phyloP scores from a whole-genome alignment of 1,140 invertebrate species.

The Drosophila lini region DNA sequence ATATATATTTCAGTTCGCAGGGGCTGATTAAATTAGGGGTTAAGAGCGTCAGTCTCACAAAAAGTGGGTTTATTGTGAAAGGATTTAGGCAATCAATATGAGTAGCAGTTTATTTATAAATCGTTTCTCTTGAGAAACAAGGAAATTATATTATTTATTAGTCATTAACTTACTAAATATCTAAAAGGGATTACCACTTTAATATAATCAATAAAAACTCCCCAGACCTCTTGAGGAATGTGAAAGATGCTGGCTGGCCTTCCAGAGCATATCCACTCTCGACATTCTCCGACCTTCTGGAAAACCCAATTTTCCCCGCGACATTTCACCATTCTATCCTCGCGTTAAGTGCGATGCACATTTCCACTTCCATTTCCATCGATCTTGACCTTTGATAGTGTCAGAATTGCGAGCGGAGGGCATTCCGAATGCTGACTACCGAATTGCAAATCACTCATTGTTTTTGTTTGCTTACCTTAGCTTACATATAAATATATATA shows the following conservation, averaged over 20 bases:
- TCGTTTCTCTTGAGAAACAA: not conserved
- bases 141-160: not conserved
- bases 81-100: constrained; percentile 1
- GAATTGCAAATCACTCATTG: constrained; percentile 41
- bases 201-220: not conserved
- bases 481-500: not conserved
- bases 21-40: constrained; percentile 17
- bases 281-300: constrained; percentile 26
- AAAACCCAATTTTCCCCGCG: constrained; percentile 11
- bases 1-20: constrained; percentile 9
- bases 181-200: not conserved
- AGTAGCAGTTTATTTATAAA: constrained; percentile 22
- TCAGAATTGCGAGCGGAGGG: constrained; percentile 26
- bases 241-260: constrained; percentile 21
- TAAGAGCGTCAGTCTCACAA: constrained; percentile 13
- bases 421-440: constrained; percentile 17
- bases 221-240: constrained; percentile 3
- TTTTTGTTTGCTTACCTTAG: constrained; percentile 23
- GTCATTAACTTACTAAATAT: not conserved
- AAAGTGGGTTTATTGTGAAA: constrained; percentile 34
- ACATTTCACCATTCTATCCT: constrained; percentile 16
- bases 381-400: constrained; percentile 49
- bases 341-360: constrained; percentile 1
- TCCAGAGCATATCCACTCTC: not conserved
- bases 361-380: constrained; percentile 13